These are phyloP conservation scores for Herminia tarsipennalis DNA, from an alignment of 2,888 invertebrate species.

Conservation along the genomic window DNA sequence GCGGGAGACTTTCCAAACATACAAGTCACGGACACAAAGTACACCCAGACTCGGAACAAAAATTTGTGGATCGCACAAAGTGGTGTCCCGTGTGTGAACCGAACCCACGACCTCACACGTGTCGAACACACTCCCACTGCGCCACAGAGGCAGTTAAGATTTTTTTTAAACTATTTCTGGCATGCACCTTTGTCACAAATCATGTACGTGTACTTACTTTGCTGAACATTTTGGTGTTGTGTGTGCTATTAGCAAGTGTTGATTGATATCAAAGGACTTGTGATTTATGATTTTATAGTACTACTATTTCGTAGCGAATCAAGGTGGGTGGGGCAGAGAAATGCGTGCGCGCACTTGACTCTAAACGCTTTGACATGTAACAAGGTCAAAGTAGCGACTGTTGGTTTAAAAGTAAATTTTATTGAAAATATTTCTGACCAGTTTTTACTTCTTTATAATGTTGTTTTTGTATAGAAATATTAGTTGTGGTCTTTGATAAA, in stretches of 20 bases:
- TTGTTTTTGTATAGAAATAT: too few relatives aligned
- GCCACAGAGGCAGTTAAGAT: too few relatives aligned
- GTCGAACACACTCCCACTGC: too few relatives aligned
- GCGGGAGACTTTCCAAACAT: too few relatives aligned
- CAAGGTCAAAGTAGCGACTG: neutral
- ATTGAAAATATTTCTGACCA: neutral
- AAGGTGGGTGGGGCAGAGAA: conserved; percentile 33
- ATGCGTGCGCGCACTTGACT: conserved; percentile 21
- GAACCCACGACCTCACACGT: too few relatives aligned
- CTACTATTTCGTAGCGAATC: neutral
- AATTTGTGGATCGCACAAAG: too few relatives aligned
- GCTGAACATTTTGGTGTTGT: conserved; percentile 46
- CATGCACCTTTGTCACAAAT: neutral
- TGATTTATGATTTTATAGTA: conserved; percentile 42
- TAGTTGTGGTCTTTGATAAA: too few relatives aligned
- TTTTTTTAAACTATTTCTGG: conserved; percentile 13
- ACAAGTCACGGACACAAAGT: too few relatives aligned
- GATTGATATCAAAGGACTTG: conserved; percentile 44
- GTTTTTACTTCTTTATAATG: too few relatives aligned
- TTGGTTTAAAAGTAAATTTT: neutral
- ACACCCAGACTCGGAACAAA: too few relatives aligned
- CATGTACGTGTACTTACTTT: conserved; percentile 46
- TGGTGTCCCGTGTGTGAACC: too few relatives aligned
- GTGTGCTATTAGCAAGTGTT: conserved; percentile 30
- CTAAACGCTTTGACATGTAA: conserved; percentile 11